Evolutionary conservation across 2,113 vertebrate species (phyloP).

Genomic region (Chaetodon trifascialis): DNA sequence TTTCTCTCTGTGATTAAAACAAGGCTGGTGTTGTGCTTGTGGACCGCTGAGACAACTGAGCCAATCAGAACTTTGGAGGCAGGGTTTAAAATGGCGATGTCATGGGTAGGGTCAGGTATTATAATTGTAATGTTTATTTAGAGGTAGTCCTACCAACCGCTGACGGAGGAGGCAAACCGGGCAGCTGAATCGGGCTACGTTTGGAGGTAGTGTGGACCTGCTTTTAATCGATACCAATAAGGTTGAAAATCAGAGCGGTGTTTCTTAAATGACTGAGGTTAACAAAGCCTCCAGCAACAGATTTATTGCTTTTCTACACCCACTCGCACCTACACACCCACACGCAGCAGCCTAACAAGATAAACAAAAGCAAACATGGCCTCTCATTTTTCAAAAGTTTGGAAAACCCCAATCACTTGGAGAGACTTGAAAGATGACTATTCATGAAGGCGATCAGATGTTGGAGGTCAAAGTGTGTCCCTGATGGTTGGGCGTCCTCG

Average conservation of each 20-base stretch:
- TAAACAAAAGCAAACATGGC: conserved; percentile 16
- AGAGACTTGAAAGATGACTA: conserved; percentile 41
- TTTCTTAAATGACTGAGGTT: conserved; percentile 6
- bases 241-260: background rate
- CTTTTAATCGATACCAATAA: background rate
- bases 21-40: background rate
- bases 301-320: background rate
- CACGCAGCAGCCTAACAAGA: background rate
- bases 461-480: conserved; percentile 76
- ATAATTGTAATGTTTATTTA: background rate
- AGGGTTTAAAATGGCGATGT: background rate
- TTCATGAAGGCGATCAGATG: conserved; percentile 62
- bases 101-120: background rate
- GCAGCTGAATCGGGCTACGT: background rate
- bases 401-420: conserved; percentile 51
- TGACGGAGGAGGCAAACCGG: background rate
- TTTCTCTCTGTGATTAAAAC: background rate
- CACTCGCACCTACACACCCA: background rate
- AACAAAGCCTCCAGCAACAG: conserved; percentile 16
- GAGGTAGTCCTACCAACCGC: background rate
- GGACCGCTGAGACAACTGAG: background rate
- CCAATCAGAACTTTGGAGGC: background rate
- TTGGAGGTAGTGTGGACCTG: background rate
- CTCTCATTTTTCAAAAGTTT: conserved; percentile 31
- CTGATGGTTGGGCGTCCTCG: conserved; percentile 69